A percentile compares a stretch with the other conserved stretches of the same genome.
Conservation (phyloP, 2,113 vertebrate genomes). For the Camelus dromedarius region DNA sequence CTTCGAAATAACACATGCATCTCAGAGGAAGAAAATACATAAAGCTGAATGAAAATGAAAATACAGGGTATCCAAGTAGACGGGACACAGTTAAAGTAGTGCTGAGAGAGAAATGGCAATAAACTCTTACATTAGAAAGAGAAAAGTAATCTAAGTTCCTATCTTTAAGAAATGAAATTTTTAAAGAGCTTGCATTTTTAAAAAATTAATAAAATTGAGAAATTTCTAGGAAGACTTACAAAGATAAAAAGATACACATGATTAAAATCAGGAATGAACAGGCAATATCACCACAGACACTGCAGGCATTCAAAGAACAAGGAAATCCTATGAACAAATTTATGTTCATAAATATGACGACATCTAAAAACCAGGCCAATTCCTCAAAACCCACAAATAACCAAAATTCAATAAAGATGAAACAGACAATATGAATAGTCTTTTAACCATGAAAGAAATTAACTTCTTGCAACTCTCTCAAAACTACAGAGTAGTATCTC, state of each 20-base stretch:
- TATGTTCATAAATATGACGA: background rate
- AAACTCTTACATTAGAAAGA: background rate
- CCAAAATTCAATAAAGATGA: background rate
- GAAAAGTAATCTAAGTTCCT: background rate
- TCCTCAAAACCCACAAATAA: background rate
- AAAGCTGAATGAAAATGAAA: constrained; percentile 27
- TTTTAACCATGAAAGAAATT: background rate
- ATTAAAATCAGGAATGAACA: background rate
- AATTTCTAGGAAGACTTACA: background rate
- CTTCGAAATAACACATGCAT: background rate
- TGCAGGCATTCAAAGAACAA: background rate
- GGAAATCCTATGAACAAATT: background rate
- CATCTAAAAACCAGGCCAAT: background rate
- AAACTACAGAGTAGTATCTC: background rate
- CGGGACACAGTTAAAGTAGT: background rate
- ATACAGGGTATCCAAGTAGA: background rate
- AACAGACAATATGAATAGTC: background rate
- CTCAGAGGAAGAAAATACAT: constrained; percentile 19
- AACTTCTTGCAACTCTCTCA: background rate
- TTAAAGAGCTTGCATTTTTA: background rate
- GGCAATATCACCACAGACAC: background rate
- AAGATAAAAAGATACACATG: background rate
- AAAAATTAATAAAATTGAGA: background rate
- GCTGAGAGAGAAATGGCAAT: background rate
- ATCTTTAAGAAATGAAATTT: background rate